Percentiles rank a stretch among this genome's conserved stretches.
These are phyloP conservation scores for Drosophila bocqueti DNA, from an alignment of 1,140 invertebrate species.

Conservation along the genomic window DNA sequence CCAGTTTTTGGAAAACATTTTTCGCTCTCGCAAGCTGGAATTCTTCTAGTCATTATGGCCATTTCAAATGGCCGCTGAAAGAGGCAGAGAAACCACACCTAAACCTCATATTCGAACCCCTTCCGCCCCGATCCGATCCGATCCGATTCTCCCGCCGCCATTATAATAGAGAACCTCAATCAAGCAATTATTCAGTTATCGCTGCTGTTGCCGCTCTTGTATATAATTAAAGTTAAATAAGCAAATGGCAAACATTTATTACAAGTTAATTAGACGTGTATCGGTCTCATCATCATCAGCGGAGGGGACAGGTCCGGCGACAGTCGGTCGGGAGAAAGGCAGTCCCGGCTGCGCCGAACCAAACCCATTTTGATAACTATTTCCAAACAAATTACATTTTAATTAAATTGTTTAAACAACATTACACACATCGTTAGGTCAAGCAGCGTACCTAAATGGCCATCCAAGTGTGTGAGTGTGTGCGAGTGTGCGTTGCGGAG, in stretches of 20 bases:
- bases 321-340: background rate
- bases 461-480: conserved; percentile 46
- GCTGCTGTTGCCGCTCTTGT: conserved; percentile 43
- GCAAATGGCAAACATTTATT: conserved; percentile 82
- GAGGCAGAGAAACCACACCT: conserved; percentile 29
- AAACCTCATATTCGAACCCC: conserved; percentile 16
- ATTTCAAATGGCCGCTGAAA: conserved; percentile 23
- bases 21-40: conserved; percentile 3
- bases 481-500: conserved; percentile 40
- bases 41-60: conserved; percentile 17
- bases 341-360: conserved; percentile 26
- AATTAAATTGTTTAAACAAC: conserved; percentile 85
- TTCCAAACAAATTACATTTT: conserved; percentile 85
- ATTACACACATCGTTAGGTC: conserved; percentile 84
- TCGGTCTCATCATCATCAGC: conserved; percentile 73
- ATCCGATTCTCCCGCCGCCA: conserved; percentile 9
- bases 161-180: conserved; percentile 41
- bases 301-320: conserved; percentile 4
- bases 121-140: background rate
- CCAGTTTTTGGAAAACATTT: background rate
- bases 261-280: conserved; percentile 82
- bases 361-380: conserved; percentile 81
- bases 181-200: conserved; percentile 69
- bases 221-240: conserved; percentile 81
- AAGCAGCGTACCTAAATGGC: conserved; percentile 80